A percentile compares a stretch with the other conserved stretches of the same genome.
phyloP scores from a whole-genome alignment of 2,888 invertebrate genomes.

The Subacronicta megacephala region DNA sequence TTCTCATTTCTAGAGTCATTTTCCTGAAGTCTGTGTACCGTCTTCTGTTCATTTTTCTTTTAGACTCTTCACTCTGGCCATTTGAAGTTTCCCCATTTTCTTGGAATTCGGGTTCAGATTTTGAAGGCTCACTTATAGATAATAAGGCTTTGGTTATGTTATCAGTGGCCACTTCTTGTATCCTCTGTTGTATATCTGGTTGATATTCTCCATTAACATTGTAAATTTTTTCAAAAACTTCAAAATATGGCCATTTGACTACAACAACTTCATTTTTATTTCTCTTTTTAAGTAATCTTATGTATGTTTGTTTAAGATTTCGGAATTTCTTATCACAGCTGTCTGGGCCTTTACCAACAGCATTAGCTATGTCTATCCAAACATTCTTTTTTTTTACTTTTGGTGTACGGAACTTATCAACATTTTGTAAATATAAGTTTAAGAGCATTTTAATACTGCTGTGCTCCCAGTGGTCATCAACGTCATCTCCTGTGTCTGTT shows the following conservation, averaged over 20 bases:
- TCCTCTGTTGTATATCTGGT: slow-evolving; percentile 79
- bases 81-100: slow-evolving; percentile 72
- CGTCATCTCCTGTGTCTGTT: slow-evolving; percentile 72
- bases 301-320: slow-evolving; percentile 83
- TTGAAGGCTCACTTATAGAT: slow-evolving; percentile 69
- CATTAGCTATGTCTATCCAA: slow-evolving; percentile 78
- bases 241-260: slow-evolving; percentile 85
- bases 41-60: slow-evolving; percentile 70
- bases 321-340: slow-evolving; percentile 85
- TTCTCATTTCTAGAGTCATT: slow-evolving; percentile 80
- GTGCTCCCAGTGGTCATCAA: slow-evolving; percentile 82
- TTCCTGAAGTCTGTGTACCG: slow-evolving; percentile 79
- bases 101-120: slow-evolving; percentile 57
- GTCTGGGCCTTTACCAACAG: slow-evolving; percentile 79
- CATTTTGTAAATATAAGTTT: slow-evolving; percentile 76
- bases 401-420: slow-evolving; percentile 81
- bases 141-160: slow-evolving; percentile 77
- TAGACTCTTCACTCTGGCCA: slow-evolving; percentile 70
- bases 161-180: slow-evolving; percentile 75
- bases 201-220: slow-evolving; percentile 80
- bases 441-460: slow-evolving; percentile 74
- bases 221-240: slow-evolving; percentile 82
- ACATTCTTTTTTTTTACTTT: slow-evolving; percentile 85
- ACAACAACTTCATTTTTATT: slow-evolving; percentile 69
- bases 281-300: slow-evolving; percentile 80